A percentile compares a stretch with the other conserved stretches of the same genome.
These are phyloP conservation scores for Sminthopsis crassicaudata DNA, from an alignment of 2,113 vertebrate species.

Conservation along the genomic window DNA sequence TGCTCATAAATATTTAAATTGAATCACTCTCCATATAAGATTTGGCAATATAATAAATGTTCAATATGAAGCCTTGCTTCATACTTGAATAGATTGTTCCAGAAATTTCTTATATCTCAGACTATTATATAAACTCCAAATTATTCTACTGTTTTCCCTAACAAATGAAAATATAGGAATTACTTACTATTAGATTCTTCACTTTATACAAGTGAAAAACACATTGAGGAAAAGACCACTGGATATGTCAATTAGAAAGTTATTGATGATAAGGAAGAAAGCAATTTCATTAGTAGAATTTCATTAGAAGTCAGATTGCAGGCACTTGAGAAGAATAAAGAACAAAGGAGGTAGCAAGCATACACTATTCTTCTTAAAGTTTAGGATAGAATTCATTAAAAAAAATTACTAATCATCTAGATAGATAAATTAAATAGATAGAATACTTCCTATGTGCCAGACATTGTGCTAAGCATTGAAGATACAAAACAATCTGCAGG, in stretches of 20 bases:
- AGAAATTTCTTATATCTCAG: not conserved
- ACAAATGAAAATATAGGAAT: not conserved
- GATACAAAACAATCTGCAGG: not conserved
- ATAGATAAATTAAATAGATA: not conserved
- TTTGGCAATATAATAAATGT: not conserved
- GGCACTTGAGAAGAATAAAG: not conserved
- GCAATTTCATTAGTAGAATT: not conserved
- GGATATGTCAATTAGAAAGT: not conserved
- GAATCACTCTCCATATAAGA: not conserved
- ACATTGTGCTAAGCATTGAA: not conserved
- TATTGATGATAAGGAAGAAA: not conserved
- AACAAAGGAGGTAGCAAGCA: not conserved
- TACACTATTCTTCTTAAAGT: not conserved
- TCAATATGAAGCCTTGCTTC: slow-evolving; percentile 1
- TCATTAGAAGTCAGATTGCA: not conserved
- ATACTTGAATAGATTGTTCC: not conserved
- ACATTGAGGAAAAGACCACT: not conserved
- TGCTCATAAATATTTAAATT: slow-evolving; percentile 1
- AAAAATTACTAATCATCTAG: not conserved
- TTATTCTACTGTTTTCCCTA: not conserved
- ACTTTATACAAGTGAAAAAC: not conserved
- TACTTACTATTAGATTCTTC: not conserved
- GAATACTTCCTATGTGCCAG: not conserved
- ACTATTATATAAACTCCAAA: not conserved
- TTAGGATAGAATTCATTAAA: not conserved